phyloP scores from a whole-genome alignment of 2,113 vertebrate genomes.

The Rissa tridactyla region DNA sequence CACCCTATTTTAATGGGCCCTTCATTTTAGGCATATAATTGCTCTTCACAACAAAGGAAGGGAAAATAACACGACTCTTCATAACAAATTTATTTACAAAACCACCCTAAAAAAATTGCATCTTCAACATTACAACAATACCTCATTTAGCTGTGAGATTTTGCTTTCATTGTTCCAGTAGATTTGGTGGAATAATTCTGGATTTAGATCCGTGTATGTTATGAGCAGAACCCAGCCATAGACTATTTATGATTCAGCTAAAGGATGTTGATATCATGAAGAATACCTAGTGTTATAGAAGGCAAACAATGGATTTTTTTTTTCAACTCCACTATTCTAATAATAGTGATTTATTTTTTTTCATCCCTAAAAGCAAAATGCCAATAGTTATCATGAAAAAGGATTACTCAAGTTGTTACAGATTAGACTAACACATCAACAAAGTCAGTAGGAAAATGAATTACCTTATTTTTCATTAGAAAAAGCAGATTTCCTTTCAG shows the following conservation, averaged over 20 bases:
- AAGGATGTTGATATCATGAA: neutral
- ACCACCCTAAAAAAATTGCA: neutral
- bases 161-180: neutral
- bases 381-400: neutral
- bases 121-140: neutral
- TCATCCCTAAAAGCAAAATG: constrained; percentile 2
- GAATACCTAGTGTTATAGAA: neutral
- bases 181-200: neutral
- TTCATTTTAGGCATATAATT: neutral
- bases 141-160: neutral
- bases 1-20: neutral
- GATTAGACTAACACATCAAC: neutral
- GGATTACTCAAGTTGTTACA: neutral
- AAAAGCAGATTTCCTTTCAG: constrained; percentile 70
- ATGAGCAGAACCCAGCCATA: neutral
- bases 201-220: neutral
- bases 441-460: constrained; percentile 1
- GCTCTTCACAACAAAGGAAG: neutral
- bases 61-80: neutral
- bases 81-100: neutral
- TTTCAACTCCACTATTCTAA: neutral
- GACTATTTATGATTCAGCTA: neutral
- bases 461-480: constrained; percentile 79
- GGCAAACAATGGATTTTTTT: neutral
- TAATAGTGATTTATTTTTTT: neutral